A percentile compares a stretch with the other conserved stretches of the same genome.
Conservation (phyloP, 1,140 invertebrate species). For the Cylas formicarius region DNA sequence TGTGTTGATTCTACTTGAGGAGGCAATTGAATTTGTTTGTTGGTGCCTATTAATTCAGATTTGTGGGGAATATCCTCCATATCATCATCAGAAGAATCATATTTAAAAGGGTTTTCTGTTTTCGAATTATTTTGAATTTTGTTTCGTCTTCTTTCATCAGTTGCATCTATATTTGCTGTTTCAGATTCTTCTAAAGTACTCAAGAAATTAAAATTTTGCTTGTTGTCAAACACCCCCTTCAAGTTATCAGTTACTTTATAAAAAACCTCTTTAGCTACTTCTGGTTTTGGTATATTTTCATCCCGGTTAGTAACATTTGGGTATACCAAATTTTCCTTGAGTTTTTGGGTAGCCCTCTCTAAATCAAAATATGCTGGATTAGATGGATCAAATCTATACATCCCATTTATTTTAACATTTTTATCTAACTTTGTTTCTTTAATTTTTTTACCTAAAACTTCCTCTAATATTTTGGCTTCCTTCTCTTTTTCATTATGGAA, state of each 20-base stretch:
- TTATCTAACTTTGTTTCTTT: no score
- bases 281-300: conserved; percentile 29
- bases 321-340: conserved; percentile 16
- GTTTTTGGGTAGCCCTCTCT: conserved; percentile 11
- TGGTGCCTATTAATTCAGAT: conserved; percentile 14
- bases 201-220: conserved; percentile 51
- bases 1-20: conserved; percentile 26
- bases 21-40: conserved; percentile 11
- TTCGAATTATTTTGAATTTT: background rate
- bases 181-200: conserved; percentile 45
- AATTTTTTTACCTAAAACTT: no score
- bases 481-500: no score
- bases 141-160: conserved; percentile 3
- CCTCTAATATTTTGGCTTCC: no score
- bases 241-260: conserved; percentile 54
- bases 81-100: conserved; percentile 53
- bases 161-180: conserved; percentile 36
- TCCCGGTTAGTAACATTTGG: conserved; percentile 29
- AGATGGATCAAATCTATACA: no score
- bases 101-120: conserved; percentile 50
- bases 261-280: conserved; percentile 57
- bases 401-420: background rate
- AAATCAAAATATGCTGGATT: conserved; percentile 47
- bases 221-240: conserved; percentile 46
- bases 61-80: conserved; percentile 22